A percentile compares a stretch with the other conserved stretches of the same genome.
Conservation (phyloP, 2,888 invertebrate species). For the Ophion ellenae region DNA sequence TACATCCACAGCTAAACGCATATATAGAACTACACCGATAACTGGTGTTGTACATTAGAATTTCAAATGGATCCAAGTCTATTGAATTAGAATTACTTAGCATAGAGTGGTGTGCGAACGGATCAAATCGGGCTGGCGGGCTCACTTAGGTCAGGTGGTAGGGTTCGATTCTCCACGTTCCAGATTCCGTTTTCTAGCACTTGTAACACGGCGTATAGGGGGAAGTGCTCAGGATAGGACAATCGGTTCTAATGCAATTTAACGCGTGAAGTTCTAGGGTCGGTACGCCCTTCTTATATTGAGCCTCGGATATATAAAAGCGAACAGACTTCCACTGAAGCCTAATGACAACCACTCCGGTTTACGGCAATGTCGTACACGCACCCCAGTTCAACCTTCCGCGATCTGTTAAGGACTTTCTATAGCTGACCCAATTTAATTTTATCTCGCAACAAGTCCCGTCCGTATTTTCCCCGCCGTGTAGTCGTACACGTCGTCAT, state of each 20-base stretch:
- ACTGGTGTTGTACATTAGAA: slow-evolving; percentile 51
- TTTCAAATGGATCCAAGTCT: slow-evolving; percentile 60
- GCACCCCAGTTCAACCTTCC: slow-evolving; percentile 4
- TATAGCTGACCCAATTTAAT: slow-evolving; percentile 49
- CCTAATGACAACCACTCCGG: not conserved
- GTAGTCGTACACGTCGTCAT: not conserved
- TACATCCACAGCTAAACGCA: not conserved
- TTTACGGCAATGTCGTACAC: slow-evolving; percentile 5
- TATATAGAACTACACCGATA: not conserved
- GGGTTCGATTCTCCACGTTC: slow-evolving; percentile 27
- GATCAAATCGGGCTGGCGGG: slow-evolving; percentile 50
- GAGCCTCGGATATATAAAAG: not conserved
- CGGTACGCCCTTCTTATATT: not conserved
- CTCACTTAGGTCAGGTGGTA: slow-evolving; percentile 51
- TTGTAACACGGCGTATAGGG: not conserved
- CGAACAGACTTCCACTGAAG: not conserved
- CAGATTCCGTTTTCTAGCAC: not conserved
- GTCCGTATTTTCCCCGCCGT: not conserved
- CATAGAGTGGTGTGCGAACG: slow-evolving; percentile 60
- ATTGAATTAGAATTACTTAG: slow-evolving; percentile 61
- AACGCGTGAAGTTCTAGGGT: not conserved
- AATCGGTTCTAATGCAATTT: not conserved
- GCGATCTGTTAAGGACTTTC: slow-evolving; percentile 9
- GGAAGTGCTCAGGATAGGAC: not conserved
- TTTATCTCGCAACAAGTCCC: slow-evolving; percentile 6